Base-by-base conservation (phyloP, 1,140 invertebrate species). In the Delia radicum region DNA sequence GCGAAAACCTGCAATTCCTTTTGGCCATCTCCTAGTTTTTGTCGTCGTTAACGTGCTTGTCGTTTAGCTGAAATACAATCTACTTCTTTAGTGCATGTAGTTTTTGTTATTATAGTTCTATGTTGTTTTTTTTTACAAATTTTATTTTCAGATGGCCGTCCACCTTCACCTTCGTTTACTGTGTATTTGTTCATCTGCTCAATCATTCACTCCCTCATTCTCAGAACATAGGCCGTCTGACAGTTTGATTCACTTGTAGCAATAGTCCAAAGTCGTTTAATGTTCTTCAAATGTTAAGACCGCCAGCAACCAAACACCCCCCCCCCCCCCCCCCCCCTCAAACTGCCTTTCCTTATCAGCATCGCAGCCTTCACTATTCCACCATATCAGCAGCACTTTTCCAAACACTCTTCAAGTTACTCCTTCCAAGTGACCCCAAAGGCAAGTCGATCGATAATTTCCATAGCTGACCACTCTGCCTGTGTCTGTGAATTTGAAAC, bases 361-460 rank as follows among this genome's bases (percentile, higher is more conserved):
- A 26, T 48, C 29, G 37, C 13, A 29, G 82, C 79, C 80, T 81
- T 81, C 81, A 84, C 78, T 78, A 79, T 82, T 79, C 29, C n/a
- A n/a, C 18, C 28, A 26, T 37, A 78, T 67, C 79, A 55, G 18
- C 77, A 77, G 77, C 79, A 79, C 80, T 81, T 84, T 80, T 81
- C 80, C 81, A 12, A 29, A 37, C 27, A 84, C 81, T 81, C 83
- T 81, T 80, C 71, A 74, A 79, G 48, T 55, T 55, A 55, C 48
- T 18, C 81, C 82, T 80, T 81, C 80, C 82, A 84, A 81, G 81
- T 84, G 81, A 84, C 82, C 84, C 81, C 82, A 84, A 81, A 83
- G 81, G 80, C 81, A 83, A 81, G 77, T 84, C 82, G 82, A 84
- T 84, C 82, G 82, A 84, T 84, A 84, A 84, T 84, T 84, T 84